Conservation (phyloP, 1,140 invertebrate genomes). For the Wiebesia pumilae region DNA sequence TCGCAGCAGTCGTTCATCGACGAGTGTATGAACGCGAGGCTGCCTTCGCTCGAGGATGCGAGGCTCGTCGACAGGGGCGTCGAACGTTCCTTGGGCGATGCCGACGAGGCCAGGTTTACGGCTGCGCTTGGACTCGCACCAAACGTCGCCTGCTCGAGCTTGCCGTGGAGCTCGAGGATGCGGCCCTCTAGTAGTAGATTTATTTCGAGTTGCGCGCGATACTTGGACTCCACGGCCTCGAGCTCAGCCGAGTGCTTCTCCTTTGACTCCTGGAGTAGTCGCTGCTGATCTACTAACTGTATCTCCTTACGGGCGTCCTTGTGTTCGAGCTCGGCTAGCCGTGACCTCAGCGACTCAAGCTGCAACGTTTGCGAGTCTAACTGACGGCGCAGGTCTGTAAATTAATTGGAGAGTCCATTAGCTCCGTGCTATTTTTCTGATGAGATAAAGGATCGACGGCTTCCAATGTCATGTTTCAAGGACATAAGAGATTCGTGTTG, state of each 20-base stretch:
- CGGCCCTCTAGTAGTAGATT: slow-evolving; percentile 81
- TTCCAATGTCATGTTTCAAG: too few species aligned
- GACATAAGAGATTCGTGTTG: too few species aligned
- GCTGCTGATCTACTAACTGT: slow-evolving; percentile 72
- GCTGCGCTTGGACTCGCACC: slow-evolving; percentile 49
- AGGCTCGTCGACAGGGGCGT: slow-evolving; percentile 70
- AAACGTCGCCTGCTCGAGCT: slow-evolving; percentile 69
- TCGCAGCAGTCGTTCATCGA: slow-evolving; percentile 71
- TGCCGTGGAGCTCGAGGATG: slow-evolving; percentile 79
- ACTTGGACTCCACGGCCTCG: slow-evolving; percentile 83
- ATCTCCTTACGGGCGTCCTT: slow-evolving; percentile 73
- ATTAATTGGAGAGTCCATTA: not conserved
- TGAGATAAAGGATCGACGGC: too few species aligned
- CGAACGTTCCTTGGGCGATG: slow-evolving; percentile 72
- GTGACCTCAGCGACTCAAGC: slow-evolving; percentile 68
- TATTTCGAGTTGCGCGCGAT: slow-evolving; percentile 80
- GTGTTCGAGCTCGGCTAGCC: slow-evolving; percentile 73
- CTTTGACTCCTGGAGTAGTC: slow-evolving; percentile 72
- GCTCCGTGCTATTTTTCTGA: too few species aligned
- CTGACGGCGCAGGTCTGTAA: slow-evolving; percentile 68
- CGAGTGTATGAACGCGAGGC: slow-evolving; percentile 70
- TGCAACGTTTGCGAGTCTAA: slow-evolving; percentile 70
- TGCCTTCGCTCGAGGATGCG: slow-evolving; percentile 73
- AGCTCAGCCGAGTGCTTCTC: slow-evolving; percentile 75
- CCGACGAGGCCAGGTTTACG: slow-evolving; percentile 67